These are phyloP conservation scores for Botrylloides violaceus DNA, from an alignment of 23 tunicate species.

Conservation along the genomic window DNA sequence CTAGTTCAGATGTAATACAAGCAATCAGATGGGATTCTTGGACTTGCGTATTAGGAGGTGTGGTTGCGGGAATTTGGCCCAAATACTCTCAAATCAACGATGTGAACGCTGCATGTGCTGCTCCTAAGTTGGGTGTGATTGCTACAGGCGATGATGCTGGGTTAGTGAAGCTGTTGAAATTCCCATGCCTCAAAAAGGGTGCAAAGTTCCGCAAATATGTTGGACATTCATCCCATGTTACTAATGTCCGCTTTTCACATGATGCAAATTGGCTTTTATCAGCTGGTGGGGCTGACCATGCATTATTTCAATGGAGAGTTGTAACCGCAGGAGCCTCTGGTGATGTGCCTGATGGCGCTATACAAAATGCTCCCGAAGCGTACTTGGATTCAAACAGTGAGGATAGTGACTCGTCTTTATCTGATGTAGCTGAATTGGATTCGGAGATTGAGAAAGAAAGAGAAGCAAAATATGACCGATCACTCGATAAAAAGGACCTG, in stretches of 20 bases:
- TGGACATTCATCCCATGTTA: conserved; percentile 98
- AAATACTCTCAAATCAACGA: conserved; percentile 95
- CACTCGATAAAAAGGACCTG: conserved; percentile 70
- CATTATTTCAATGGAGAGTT: conserved; percentile 90
- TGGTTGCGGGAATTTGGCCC: conserved; percentile 97
- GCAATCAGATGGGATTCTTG: conserved; percentile 80
- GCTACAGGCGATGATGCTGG: conserved; percentile 99
- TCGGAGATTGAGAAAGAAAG: conserved; percentile 90
- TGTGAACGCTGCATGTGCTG: conserved; percentile 84
- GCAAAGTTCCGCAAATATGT: conserved; percentile 91
- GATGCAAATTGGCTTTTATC: conserved; percentile 73
- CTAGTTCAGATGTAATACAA: conserved; percentile 60
- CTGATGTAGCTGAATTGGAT: conserved; percentile 91
- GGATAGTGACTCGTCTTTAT: conserved; percentile 68
- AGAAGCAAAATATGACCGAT: conserved; percentile 76
- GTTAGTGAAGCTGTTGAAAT: conserved; percentile 83
- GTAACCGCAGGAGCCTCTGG: conserved; percentile 5
- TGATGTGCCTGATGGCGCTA: conserved; percentile 11
- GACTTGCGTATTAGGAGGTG: conserved; percentile 90
- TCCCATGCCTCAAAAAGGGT: conserved; percentile 83
- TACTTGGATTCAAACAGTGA: conserved; percentile 74
- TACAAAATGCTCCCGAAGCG: conserved; percentile 4
- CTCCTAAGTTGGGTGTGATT: conserved; percentile 29
- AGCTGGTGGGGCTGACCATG: conserved; percentile 99
- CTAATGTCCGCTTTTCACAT: conserved; percentile 79